A percentile compares a stretch with the other conserved stretches of the same genome.
Conservation (phyloP, 2,113 vertebrate species). For the Eublepharis macularius region DNA sequence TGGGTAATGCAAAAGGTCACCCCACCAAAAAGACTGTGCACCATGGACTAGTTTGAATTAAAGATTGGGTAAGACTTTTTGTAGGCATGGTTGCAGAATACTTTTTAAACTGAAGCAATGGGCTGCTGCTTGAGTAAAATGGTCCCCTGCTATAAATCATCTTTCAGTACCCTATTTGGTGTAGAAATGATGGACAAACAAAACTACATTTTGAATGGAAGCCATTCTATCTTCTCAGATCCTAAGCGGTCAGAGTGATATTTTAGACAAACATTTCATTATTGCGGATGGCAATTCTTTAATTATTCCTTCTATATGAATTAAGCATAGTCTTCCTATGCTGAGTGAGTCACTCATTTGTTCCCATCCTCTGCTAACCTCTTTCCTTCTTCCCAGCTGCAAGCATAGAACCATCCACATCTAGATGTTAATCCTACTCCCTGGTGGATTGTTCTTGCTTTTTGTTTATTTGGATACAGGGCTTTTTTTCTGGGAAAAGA, state of each 20-base stretch:
- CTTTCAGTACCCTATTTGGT: background rate
- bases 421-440: slow-evolving; percentile 12
- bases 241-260: background rate
- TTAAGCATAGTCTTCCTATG: background rate
- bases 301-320: background rate
- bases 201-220: background rate
- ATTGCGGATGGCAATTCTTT: background rate
- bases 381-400: background rate
- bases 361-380: slow-evolving; percentile 30
- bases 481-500: no score
- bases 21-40: background rate
- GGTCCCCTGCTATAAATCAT: background rate
- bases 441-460: background rate
- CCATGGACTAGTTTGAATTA: background rate
- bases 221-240: background rate
- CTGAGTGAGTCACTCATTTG: background rate
- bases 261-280: background rate
- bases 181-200: background rate
- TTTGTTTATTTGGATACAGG: background rate
- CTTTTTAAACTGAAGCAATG: background rate
- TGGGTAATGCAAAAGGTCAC: background rate
- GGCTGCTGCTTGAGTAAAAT: background rate
- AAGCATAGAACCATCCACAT: background rate
- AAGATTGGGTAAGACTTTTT: slow-evolving; percentile 7
- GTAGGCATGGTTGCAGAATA: background rate